Evolutionary conservation across 2,113 vertebrate species (phyloP), one percentile per base, ranked within the genome.

Genomic region (Amphilophus citrinellus): DNA sequence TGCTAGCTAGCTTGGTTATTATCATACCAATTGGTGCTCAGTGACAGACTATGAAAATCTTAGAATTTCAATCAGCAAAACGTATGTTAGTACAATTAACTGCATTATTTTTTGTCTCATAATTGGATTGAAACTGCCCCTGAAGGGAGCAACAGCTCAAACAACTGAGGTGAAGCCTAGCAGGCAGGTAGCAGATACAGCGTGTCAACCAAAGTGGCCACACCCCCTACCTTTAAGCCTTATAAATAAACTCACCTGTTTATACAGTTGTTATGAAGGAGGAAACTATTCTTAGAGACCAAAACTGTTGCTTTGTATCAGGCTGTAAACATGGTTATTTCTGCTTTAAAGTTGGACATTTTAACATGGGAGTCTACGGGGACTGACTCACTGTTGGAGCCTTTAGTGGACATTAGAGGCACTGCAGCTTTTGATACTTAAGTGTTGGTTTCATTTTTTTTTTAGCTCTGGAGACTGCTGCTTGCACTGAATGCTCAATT

Each of bases 1-100:
- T 1, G 4, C 2, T 50, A 30, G 15, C 18, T 71, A 53, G 66
- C 24, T 53, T 32, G 30, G 66, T 53, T 50, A 53, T 32, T 71
- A 53, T 1, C 9, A 47, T 0, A 15, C 24, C 50, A 71, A 71
- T 24, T 32, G 42, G 1, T 7, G 17, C 44, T 30, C 44, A 73
- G 0, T 32, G 0, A 47, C 44, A 47, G 44, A 10, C 37, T 30
- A 13, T 53, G 20, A 53, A 71, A 20, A 32, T 32, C 6, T 27
- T 53, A 53, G 66, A 73, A 32, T 20, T 73, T 53, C 10, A 32
- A 7, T 32, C 24, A 20, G 3, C 17, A 73, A 24, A 0, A 20
- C 2, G 0, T 32, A 27, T 53, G 0, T 44, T 47, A 47, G 44
- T 47, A 15, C 44, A 47, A 47, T 14, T 44, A 44, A 44, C 42